Evolutionary conservation across 2,888 invertebrate genomes (phyloP).

Genomic region (Trimorus sp.): DNA sequence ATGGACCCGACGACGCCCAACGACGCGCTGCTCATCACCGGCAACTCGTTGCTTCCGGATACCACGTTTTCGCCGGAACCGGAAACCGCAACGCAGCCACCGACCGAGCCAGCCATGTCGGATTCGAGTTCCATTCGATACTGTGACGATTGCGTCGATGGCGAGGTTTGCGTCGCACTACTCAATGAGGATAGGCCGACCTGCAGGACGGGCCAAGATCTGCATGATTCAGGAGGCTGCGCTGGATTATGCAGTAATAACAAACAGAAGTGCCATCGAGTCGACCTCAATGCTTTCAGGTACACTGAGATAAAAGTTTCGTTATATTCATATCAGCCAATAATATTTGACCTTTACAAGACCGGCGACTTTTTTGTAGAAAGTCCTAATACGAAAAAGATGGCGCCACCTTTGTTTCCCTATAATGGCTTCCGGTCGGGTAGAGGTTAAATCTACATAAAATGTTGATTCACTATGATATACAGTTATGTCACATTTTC

Average conservation of each 20-base stretch:
- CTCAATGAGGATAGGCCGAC: constrained; percentile 84
- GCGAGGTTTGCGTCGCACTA: constrained; percentile 86
- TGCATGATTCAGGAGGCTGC: constrained; percentile 85
- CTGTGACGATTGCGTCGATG: constrained; percentile 76
- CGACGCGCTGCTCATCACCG: constrained; percentile 66
- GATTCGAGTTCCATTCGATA: constrained; percentile 72
- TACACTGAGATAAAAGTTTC: constrained; percentile 47
- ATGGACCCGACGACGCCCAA: constrained; percentile 56
- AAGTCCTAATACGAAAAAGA: no score
- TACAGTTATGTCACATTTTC: no score
- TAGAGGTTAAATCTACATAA: no score
- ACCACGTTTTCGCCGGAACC: constrained; percentile 64
- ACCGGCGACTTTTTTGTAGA: no score
- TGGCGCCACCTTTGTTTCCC: no score
- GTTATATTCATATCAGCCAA: no score
- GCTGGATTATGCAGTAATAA: constrained; percentile 80
- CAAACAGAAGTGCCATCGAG: constrained; percentile 80
- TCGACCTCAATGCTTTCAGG: constrained; percentile 80
- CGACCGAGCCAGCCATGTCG: constrained; percentile 52
- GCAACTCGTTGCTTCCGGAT: constrained; percentile 50
- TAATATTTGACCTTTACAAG: no score
- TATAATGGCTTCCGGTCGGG: no score
- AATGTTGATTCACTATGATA: no score
- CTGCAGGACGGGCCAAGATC: constrained; percentile 83
- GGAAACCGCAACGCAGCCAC: constrained; percentile 59